phyloP scores from a whole-genome alignment of 2,797 vertebrate genomes.

The Micropoecilia bifurca region DNA sequence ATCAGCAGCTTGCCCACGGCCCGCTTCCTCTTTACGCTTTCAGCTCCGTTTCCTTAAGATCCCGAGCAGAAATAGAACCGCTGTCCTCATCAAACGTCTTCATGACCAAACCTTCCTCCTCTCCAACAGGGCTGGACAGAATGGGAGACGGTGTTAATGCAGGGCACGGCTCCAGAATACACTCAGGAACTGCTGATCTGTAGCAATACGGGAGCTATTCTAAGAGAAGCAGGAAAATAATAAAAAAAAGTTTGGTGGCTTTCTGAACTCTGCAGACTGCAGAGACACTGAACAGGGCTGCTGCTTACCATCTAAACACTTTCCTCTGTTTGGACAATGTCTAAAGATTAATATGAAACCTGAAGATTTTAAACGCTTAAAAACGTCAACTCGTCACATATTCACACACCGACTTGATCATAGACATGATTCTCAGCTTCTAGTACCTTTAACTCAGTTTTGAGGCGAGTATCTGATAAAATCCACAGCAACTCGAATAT shows the following conservation, averaged over 20 bases:
- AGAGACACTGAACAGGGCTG: conserved; percentile 2
- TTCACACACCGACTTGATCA: neutral
- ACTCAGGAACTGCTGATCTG: conserved; percentile 69
- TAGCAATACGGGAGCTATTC: conserved; percentile 60
- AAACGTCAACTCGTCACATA: neutral
- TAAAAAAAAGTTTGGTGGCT: conserved; percentile 12
- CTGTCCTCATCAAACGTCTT: neutral
- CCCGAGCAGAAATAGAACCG: neutral
- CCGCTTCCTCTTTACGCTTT: conserved; percentile 19
- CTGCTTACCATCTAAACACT: neutral
- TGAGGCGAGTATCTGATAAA: neutral
- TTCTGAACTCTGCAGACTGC: conserved; percentile 28
- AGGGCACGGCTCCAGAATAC: conserved; percentile 54
- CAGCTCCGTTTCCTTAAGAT: neutral
- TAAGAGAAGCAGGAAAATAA: conserved; percentile 38
- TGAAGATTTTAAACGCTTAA: neutral
- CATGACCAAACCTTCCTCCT: conserved; percentile 16
- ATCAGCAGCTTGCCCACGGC: conserved; percentile 45
- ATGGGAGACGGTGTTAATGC: conserved; percentile 33
- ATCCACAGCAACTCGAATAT: neutral
- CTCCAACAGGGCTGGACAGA: conserved; percentile 21
- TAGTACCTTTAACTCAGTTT: neutral
- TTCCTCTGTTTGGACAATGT: neutral
- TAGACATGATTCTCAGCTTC: neutral
- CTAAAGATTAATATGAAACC: neutral